Evolutionary conservation across 2,113 vertebrate species (phyloP).

Genomic region (Recurvirostra avosetta): DNA sequence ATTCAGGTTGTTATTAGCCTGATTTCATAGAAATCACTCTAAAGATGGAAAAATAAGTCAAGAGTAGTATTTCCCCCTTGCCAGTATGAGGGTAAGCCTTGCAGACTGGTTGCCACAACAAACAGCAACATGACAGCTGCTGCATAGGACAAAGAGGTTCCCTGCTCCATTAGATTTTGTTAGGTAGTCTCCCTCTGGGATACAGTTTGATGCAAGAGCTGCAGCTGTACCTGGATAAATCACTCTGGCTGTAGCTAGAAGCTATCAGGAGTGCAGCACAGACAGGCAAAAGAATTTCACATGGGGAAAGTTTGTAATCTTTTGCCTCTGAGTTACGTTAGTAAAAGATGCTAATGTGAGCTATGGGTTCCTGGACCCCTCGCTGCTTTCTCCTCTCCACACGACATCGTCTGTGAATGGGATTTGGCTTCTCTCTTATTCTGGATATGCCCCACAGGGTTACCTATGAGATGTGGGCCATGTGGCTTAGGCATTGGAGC

Average conservation of each 20-base stretch:
- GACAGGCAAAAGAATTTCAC: not conserved
- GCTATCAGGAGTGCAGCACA: not conserved
- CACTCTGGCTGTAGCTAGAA: not conserved
- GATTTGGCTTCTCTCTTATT: not conserved
- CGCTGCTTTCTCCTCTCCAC: not conserved
- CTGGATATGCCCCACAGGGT: not conserved
- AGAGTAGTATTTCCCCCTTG: not conserved
- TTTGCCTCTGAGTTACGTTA: not conserved
- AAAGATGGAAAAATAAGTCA: not conserved
- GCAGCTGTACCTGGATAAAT: not conserved
- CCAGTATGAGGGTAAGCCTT: not conserved
- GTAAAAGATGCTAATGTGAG: not conserved
- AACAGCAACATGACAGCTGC: not conserved
- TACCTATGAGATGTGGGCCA: not conserved
- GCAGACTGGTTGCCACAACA: not conserved
- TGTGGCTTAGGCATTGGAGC: not conserved
- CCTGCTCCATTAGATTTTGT: not conserved
- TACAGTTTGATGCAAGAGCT: not conserved
- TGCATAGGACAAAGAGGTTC: not conserved
- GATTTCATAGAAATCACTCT: not conserved
- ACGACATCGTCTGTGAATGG: not conserved
- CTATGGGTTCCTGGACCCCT: not conserved
- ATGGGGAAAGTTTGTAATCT: no score
- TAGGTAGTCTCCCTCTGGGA: not conserved
- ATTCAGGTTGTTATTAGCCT: not conserved